Base-by-base conservation (phyloP, 92 coral and sea anemone species). In the Pocillopora meandrina region DNA sequence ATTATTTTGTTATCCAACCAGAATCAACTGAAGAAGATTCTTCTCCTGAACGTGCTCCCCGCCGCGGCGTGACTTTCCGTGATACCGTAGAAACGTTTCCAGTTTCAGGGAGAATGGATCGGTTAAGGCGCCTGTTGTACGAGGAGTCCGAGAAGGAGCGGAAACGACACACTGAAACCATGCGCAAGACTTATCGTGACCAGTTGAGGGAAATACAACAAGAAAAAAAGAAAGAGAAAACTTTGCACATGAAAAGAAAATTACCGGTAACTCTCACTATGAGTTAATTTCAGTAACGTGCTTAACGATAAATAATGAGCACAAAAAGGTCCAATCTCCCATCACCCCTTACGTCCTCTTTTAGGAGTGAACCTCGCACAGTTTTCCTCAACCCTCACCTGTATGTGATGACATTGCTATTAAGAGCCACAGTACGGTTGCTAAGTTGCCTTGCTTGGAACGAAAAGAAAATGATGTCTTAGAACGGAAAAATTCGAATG, bases 51-150 rank as follows among this genome's bases (percentile, higher is more conserved):
- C 80, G 75, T 13, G 83, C 55, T 34, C 15, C 88, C 14, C 95
- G 90, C 57, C 98, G 98, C 21, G 95, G 91, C 17, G 99, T 96
- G 58, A 91, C 92, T 33, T 96, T 96, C 81, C 92, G 92, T 76
- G 99, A 96, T 61, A 87, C 95, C 85, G 95, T 92, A 10, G 93
- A 94, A 62, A 94, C 95, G 13, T 84, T 94, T 69, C 97, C 98
- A 15, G 93, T 96, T 35, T 94, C 96, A 12, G 95, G 95, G 79
- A 81, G 97, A 88, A 88, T 96, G 86, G 99, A 96, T 61, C 87
- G 98, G 73, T 84, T 96, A 59, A 90, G 96, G 59, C 90, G 89
- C 20, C 93, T 92, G 31, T 85, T 96, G 87, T 93, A 96, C 31
- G 88, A 86, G 11, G 97, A 95, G 52, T 92, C 92, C 18, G 88